Evolutionary conservation across 2,888 invertebrate species (phyloP), one percentile per base, ranked within the genome.

Genomic region (Cantharis nigra): DNA sequence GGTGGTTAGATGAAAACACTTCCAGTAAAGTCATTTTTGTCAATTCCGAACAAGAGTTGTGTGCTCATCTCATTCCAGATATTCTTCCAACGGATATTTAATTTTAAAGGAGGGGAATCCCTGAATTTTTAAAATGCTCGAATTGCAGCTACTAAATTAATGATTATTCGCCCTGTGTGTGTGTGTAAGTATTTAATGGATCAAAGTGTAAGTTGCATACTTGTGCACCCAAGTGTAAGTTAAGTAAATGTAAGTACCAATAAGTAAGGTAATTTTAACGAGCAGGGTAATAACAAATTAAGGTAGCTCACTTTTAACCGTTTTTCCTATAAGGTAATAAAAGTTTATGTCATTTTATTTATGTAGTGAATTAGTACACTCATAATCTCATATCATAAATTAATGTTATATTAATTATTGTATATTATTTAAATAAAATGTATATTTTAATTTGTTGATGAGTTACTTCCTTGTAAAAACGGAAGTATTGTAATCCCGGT

Each of bases 11-110:
- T 28, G 72, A 72, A 62, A 72, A 72, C 64, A 72, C 72, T 63
- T 63, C 72, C n/a, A 72, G 72, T 72, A 72, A 72, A 72, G 72
- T 72, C 3, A 26, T 72, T 26, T 72, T 72, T 64, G 64, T 64
- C 14, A 64, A 30, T 72, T 72, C 72, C 2, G 72, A 72, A 72
- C 23, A 63, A 72, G 72, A 72, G 9, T 14, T 72, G 28, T 72
- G 72, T 18, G 26, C 64, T 72, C 64, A 72, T 64, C 62, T 72
- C 13, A 72, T 72, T 28, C 72, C 72, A 28, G 72, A 72, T 64
- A 72, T 72, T 20, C 64, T 72, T 28, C 72, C 72, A 16, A 64
- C 63, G 23, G 64, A 72, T 62, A 64, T 72, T 13, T 72, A 72
- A 64, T 67, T 71, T 71, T 70, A 28, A 70, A 18, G 23, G 18